A percentile compares a stretch with the other conserved stretches of the same genome.
These are phyloP conservation scores for Zophobas morio DNA, from an alignment of 1,140 invertebrate genomes.

Conservation along the genomic window DNA sequence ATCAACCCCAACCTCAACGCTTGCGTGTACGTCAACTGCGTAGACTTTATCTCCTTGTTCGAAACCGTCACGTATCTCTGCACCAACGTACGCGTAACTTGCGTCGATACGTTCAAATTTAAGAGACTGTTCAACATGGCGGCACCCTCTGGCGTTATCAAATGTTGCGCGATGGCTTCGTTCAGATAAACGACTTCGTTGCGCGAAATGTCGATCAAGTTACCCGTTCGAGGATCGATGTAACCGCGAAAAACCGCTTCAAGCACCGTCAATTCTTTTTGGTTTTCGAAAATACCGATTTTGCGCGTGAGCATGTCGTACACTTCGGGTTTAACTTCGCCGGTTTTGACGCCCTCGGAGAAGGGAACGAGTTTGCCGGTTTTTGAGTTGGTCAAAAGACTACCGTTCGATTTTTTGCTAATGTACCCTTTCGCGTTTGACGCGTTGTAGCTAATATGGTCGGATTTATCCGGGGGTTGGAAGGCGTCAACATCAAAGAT, in stretches of 20 bases:
- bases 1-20: slow-evolving; percentile 85
- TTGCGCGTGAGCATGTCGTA: slow-evolving; percentile 87
- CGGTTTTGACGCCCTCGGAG: slow-evolving; percentile 76
- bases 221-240: slow-evolving; percentile 89
- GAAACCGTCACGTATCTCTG: slow-evolving; percentile 84
- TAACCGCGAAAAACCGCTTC: slow-evolving; percentile 88
- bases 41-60: slow-evolving; percentile 73
- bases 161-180: slow-evolving; percentile 86
- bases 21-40: slow-evolving; percentile 82
- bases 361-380: slow-evolving; percentile 83
- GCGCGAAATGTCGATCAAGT: slow-evolving; percentile 84
- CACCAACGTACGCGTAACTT: slow-evolving; percentile 86
- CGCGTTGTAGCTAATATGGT: slow-evolving; percentile 89
- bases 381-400: slow-evolving; percentile 81
- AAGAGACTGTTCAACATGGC: slow-evolving; percentile 86
- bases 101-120: slow-evolving; percentile 87
- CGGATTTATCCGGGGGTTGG: slow-evolving; percentile 84
- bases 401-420: slow-evolving; percentile 80
- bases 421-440: slow-evolving; percentile 87
- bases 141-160: slow-evolving; percentile 90
- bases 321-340: slow-evolving; percentile 82
- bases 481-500: slow-evolving; percentile 95
- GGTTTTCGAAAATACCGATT: slow-evolving; percentile 84
- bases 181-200: slow-evolving; percentile 86
- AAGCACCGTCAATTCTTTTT: slow-evolving; percentile 84